These are phyloP conservation scores for Ladona fulva DNA, from an alignment of 1,140 invertebrate species.

Conservation along the genomic window DNA sequence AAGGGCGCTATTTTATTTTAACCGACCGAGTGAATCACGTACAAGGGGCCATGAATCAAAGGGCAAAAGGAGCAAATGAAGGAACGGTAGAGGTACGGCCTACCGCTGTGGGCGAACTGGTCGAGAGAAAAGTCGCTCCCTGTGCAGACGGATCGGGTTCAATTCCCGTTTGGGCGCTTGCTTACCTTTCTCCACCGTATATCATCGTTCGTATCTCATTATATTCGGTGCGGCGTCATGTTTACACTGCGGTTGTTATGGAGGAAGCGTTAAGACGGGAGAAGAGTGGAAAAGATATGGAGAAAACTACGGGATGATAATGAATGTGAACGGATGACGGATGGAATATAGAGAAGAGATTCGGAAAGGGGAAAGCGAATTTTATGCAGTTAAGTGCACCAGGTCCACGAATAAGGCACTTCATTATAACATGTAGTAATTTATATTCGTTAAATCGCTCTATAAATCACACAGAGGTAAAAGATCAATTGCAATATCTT, in stretches of 20 bases:
- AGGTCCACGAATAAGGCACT: no score
- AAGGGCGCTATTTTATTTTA: no score
- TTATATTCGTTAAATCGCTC: no score
- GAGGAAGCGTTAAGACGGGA: not conserved
- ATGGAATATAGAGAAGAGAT: not conserved
- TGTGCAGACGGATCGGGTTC: not conserved
- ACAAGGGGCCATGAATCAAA: no score
- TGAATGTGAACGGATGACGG: not conserved
- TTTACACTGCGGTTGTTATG: not conserved
- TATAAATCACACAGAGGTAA: no score
- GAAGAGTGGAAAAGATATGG: not conserved
- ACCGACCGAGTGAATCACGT: no score
- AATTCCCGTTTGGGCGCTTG: not conserved
- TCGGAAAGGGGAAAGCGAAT: not conserved
- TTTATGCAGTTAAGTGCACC: no score
- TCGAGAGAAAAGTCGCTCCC: not conserved
- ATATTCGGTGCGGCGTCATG: not conserved
- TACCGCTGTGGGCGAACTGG: not conserved
- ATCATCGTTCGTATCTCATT: constrained; percentile 9
- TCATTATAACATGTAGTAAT: no score
- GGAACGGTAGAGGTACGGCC: not conserved
- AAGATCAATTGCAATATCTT: no score
- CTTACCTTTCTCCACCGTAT: not conserved
- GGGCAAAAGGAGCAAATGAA: no score
- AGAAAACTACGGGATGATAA: not conserved